Base-by-base conservation (phyloP, 2,888 invertebrate species). In the Acleris laterana region DNA sequence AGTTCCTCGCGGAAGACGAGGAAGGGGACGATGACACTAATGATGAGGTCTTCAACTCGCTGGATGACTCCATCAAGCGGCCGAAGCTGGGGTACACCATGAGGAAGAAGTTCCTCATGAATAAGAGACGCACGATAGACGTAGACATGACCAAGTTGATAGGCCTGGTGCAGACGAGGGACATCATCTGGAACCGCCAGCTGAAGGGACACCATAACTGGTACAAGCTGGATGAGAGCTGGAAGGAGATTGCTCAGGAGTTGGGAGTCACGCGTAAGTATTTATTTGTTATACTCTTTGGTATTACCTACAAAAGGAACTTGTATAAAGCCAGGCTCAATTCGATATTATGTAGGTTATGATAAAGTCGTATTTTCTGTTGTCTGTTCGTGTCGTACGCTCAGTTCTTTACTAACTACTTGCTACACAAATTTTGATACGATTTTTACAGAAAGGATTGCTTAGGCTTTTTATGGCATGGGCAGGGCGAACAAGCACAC, bases 181-280 rank as follows among this genome's bases (percentile, higher is more conserved):
- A 91, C 53, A 80, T 92, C 0, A 92, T 93, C 59, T 93, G 93
- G 93, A 92, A 93, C 67, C 81, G 92, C 13, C 90, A 90, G 58
- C 62, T 92, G 66, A 92, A 91, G 56, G 90, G 93, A 0, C 93
- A 93, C 48, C 93, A 93, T 28, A 92, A 93, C 72, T 93, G 92
- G 91, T 91, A 92, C 67, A 92, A 90, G 65, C 74, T 93, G 62
- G 93, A 93, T 72, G 90, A 91, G 65, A 87, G 86, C 64, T 93
- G 93, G 93, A 90, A 91, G 68, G 92, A 93, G 68, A 90, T 93
- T 25, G 89, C 93, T 0, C 80, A 87, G 62, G 88, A 92, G 62
- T 77, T 93, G 65, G 86, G 84, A 42, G 90, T 90, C 55, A 91
- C 93, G 5, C 84, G 93, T 93, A 82, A 87, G 92, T 87, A 44